These are phyloP conservation scores for Melanotaenia parkinsoni DNA, from an alignment of 2,797 vertebrate genomes.

Conservation along the genomic window DNA sequence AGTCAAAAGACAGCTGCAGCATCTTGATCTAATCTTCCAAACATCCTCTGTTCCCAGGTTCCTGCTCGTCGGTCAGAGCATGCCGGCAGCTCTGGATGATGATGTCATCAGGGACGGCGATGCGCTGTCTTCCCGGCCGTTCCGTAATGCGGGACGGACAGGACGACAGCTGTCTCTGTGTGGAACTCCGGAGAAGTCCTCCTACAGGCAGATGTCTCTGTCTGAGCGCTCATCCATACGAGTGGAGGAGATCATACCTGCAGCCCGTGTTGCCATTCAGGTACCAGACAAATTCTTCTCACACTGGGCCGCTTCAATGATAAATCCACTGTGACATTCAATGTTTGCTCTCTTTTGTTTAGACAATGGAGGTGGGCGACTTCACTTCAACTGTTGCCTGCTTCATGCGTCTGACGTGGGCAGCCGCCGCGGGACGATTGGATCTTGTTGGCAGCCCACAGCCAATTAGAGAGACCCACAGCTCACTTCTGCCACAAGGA, in stretches of 20 bases:
- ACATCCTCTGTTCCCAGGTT: constrained; percentile 82
- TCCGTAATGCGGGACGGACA: constrained; percentile 89
- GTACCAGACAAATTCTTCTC: constrained; percentile 67
- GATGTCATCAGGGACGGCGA: constrained; percentile 93
- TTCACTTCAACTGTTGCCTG: constrained; percentile 98
- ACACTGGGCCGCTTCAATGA: neutral
- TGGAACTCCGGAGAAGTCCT: constrained; percentile 96
- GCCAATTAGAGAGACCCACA: constrained; percentile 94
- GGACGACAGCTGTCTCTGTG: constrained; percentile 95
- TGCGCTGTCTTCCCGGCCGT: constrained; percentile 93
- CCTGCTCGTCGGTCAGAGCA: constrained; percentile 95
- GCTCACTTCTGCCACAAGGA: constrained; percentile 88
- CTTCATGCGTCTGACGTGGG: constrained; percentile 98
- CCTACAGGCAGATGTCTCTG: constrained; percentile 94
- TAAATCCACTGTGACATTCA: neutral
- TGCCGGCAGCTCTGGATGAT: constrained; percentile 93
- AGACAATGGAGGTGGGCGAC: constrained; percentile 98
- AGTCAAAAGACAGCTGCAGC: neutral
- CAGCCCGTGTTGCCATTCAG: constrained; percentile 97
- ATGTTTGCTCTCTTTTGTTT: constrained; percentile 15
- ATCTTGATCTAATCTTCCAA: neutral
- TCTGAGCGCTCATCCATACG: constrained; percentile 97
- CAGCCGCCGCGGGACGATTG: constrained; percentile 94
- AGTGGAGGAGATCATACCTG: constrained; percentile 98
- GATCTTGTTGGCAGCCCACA: constrained; percentile 97